Percentiles rank a stretch among this genome's conserved stretches.
phyloP scores from a whole-genome alignment of 1,140 invertebrate genomes.

The Lanistes nyassanus region DNA sequence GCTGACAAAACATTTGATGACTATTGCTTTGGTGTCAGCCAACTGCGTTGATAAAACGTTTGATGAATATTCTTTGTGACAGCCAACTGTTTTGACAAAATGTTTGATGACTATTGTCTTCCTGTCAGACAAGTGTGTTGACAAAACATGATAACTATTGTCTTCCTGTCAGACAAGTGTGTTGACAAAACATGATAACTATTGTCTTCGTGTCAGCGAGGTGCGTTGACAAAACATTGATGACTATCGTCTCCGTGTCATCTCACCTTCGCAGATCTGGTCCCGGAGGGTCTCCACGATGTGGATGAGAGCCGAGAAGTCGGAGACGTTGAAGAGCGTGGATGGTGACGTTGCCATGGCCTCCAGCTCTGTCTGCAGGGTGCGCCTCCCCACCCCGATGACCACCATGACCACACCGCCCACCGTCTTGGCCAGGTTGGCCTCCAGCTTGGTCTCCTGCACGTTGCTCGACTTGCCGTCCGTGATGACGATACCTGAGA shows the following conservation, averaged over 20 bases:
- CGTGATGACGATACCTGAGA: constrained; percentile 52
- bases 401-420: constrained; percentile 45
- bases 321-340: constrained; percentile 45
- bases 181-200: not conserved
- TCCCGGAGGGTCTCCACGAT: constrained; percentile 46
- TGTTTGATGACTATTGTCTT: not conserved
- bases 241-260: not conserved
- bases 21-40: not conserved
- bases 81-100: not conserved
- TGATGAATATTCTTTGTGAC: not conserved
- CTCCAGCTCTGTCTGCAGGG: constrained; percentile 44
- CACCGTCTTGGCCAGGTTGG: constrained; percentile 42
- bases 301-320: constrained; percentile 44
- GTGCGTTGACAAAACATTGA: not conserved
- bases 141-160: not conserved
- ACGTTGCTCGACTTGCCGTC: constrained; percentile 53
- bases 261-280: constrained; percentile 52
- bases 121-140: not conserved
- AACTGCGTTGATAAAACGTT: not conserved
- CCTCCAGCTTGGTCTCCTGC: constrained; percentile 45
- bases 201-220: not conserved
- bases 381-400: constrained; percentile 45
- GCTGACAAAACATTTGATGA: not conserved
- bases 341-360: constrained; percentile 46
- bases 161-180: not conserved